A percentile compares a stretch with the other conserved stretches of the same genome.
Conservation (phyloP, 2,113 vertebrate genomes). For the Okapia johnstoni region DNA sequence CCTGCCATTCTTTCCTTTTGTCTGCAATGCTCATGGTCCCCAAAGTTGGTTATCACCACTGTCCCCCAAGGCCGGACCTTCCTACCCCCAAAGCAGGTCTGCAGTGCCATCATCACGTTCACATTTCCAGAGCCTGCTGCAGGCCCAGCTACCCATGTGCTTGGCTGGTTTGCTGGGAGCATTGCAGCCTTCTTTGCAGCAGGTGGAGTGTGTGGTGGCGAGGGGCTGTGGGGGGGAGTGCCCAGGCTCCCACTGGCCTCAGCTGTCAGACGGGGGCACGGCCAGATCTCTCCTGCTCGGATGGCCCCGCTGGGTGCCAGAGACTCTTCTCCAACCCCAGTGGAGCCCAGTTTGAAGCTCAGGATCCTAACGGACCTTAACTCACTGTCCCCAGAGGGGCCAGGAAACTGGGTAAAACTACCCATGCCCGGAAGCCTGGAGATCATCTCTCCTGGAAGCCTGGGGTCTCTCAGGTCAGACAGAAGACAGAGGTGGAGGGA, state of each 20-base stretch:
- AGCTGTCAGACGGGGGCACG: not conserved
- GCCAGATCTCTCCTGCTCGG: not conserved
- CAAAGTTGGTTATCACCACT: not conserved
- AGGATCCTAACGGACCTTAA: not conserved
- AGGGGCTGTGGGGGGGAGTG: not conserved
- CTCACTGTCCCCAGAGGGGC: not conserved
- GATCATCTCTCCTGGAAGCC: not conserved
- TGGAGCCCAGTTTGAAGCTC: not conserved
- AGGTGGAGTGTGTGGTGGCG: not conserved
- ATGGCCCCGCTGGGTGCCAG: not conserved
- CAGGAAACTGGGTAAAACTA: not conserved
- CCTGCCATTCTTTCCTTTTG: not conserved
- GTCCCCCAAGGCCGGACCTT: not conserved
- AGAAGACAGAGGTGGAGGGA: not conserved
- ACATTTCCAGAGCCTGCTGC: not conserved
- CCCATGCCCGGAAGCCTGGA: not conserved
- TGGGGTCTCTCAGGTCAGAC: not conserved
- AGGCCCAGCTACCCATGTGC: not conserved
- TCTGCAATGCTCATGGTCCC: too few species aligned
- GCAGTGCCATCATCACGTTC: accelerated
- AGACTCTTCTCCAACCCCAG: not conserved
- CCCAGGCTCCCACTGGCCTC: not conserved
- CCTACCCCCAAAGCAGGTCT: not conserved
- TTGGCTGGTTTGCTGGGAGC: not conserved
- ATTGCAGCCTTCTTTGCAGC: not conserved